Evolutionary conservation across 2,113 vertebrate genomes (phyloP).

Genomic region (Arizona elegans): DNA sequence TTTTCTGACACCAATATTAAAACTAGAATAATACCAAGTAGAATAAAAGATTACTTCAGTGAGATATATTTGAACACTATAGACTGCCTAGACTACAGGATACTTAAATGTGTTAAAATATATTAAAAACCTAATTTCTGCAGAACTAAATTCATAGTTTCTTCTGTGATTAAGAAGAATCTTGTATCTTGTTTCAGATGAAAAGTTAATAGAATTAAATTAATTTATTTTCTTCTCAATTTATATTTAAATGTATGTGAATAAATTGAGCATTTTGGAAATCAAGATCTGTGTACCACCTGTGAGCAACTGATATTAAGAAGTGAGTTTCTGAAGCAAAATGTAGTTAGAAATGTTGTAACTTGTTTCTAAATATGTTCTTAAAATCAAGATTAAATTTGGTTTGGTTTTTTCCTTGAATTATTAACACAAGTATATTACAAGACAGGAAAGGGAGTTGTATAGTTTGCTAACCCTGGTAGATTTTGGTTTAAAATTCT

Average conservation of each 20-base stretch:
- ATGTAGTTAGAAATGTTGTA: background rate
- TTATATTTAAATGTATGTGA: background rate
- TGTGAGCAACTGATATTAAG: background rate
- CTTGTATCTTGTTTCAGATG: background rate
- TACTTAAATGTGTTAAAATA: constrained; percentile 22
- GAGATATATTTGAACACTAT: background rate
- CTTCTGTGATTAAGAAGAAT: background rate
- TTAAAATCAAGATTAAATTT: background rate
- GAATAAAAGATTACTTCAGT: background rate
- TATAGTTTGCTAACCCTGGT: background rate
- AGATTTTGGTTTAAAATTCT: background rate
- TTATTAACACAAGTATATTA: background rate
- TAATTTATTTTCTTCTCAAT: background rate
- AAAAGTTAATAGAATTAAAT: background rate
- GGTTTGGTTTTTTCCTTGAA: background rate
- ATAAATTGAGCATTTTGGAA: background rate
- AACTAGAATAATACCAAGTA: constrained; percentile 7
- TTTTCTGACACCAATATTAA: constrained; percentile 5
- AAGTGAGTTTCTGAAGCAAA: background rate
- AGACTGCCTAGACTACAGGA: background rate
- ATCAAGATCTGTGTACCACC: background rate
- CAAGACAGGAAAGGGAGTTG: background rate
- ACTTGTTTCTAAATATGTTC: background rate
- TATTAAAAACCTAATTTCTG: background rate
- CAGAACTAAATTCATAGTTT: background rate